Evolutionary conservation across 1,140 invertebrate species (phyloP), one percentile per base, ranked within the genome.

Genomic region (Drosophila ogumai): DNA sequence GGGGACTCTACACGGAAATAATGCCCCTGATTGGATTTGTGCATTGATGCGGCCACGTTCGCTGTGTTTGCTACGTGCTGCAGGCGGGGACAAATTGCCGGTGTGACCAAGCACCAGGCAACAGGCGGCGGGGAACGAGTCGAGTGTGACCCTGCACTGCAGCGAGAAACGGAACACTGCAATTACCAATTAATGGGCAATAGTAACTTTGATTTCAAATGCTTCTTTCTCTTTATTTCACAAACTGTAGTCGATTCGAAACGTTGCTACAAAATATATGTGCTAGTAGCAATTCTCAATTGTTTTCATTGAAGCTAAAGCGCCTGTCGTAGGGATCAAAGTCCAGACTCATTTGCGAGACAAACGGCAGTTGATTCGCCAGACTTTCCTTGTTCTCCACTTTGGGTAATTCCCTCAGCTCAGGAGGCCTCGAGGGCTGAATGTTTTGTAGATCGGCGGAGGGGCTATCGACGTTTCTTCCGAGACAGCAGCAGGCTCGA

Each of bases 11-110:
- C 56, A 68, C 57, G 55, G 56, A 69, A 84, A 73, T 61, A 84
- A 71, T 78, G 76, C 73, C 50, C 72, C 68, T 90, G 84, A 87
- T 87, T 87, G 84, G 80, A 87, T 90, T 87, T 78, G 74, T 78
- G 57, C 65, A 78, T 66, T 77, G 65, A 77, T 78, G 74, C 75
- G 65, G 56, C 64, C 74, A 69, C 75, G 56, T 77, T 69, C 43
- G 15, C 66, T 59, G 36, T 49, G 43, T 72, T 61, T 88, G 84
- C 64, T 80, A 87, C 84, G 80, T 86, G 84, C 75, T 49, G 63
- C 61, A 74, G 60, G 52, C 60, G 46, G 15, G 15, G 34, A 76
- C 74, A 77, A 77, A 77, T 77, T 77, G 61, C 31, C 43, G 36
- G 78, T 81, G 78, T 75, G 52, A 55, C 78, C 69, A 63, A 59